Percentiles rank a stretch among this genome's conserved stretches.
These are phyloP conservation scores for Scopus umbretta DNA, from an alignment of 2,113 vertebrate species.

Conservation along the genomic window DNA sequence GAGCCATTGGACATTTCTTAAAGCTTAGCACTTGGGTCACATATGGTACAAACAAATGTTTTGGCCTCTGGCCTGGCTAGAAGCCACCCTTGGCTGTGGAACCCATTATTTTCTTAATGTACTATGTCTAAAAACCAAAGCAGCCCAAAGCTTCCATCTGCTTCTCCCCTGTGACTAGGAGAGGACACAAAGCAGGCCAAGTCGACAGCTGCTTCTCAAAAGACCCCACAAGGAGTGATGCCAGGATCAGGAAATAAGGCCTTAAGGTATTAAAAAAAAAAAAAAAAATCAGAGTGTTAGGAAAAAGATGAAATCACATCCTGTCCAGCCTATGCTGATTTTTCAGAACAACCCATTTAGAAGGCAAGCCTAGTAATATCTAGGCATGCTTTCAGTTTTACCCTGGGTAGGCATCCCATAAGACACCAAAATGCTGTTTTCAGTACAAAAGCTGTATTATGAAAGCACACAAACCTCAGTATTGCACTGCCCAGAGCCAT, in stretches of 20 bases:
- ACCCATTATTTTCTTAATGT: not conserved
- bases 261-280: not conserved
- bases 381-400: not conserved
- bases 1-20: not conserved
- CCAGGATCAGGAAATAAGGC: not conserved
- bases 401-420: not conserved
- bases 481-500: not conserved
- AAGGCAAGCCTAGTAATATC: not conserved
- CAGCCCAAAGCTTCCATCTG: not conserved
- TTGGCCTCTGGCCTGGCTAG: not conserved
- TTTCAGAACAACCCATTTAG: not conserved
- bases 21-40: not conserved
- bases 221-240: not conserved
- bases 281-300: not conserved
- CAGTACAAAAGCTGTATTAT: not conserved
- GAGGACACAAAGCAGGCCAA: not conserved
- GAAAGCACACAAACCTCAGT: not conserved
- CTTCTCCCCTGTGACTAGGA: not conserved
- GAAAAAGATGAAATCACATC: not conserved
- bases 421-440: not conserved
- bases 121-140: not conserved
- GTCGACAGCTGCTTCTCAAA: not conserved
- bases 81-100: not conserved
- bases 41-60: not conserved
- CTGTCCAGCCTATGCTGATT: not conserved